Evolutionary conservation across 2,797 vertebrate species (phyloP), one percentile per base, ranked within the genome.

Genomic region (Apogon hyalosoma): DNA sequence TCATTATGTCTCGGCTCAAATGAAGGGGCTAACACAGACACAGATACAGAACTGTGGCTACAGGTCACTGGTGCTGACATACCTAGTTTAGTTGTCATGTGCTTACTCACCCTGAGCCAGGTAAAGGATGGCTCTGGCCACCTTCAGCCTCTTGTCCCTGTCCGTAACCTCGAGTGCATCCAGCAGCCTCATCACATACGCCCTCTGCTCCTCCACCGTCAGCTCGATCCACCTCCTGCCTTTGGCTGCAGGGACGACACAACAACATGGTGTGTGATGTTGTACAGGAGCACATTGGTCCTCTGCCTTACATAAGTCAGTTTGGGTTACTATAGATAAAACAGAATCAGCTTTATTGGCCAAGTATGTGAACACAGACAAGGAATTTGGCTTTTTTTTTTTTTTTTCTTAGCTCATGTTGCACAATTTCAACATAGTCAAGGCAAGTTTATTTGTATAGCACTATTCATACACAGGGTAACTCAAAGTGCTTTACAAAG

Each of bases 81-180:
- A 9, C 38, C 38, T 39, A 36, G 6, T 43, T 42, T 11, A 31
- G 1, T 7, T 14, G 31, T 11, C 6, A 2, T 24, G 16, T 15
- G 7, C 10, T 36, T n/a, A 69, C 86, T 71, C 82, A 98, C 98
- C 98, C 89, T 99, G 97, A 11, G 97, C 96, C 90, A 99, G 89
- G 82, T 99, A 99, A 28, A 99, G 96, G 80, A 99, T 94, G 71
- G 96, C 96, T 41, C 96, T 85, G 9, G 98, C 94, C 11, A 96
- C 95, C 65, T 92, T 93, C 55, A 99, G 94, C 69, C 97, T 91
- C 91, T 89, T 95, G 75, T 98, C 96, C 62, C 96, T 90, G 89
- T 94, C 95, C 8, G 97, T 96, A 86, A 99, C 96, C 87, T 99
- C 97, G 82, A 99, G 89, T 7, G 95, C 94, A 6, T 99, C 96